Evolutionary conservation across 2,113 vertebrate species (phyloP).

Genomic region (Myrmecophaga tridactyla): DNA sequence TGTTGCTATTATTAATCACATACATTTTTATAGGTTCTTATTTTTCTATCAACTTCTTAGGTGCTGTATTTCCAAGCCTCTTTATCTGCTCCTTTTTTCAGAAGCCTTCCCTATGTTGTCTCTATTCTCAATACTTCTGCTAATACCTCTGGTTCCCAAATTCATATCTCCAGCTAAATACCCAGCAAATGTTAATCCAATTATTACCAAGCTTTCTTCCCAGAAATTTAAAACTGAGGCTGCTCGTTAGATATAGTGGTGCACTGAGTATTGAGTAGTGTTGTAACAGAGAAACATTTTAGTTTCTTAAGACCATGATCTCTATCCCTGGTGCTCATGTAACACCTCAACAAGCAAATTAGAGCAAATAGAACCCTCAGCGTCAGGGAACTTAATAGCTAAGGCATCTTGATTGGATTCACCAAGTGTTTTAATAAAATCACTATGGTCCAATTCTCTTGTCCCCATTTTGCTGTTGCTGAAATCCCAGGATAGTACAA

Average conservation of each 20-base stretch:
- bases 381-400: conserved; percentile 28
- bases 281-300: not conserved
- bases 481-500: conserved; percentile 48
- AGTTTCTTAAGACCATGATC: conserved; percentile 3
- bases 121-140: not conserved
- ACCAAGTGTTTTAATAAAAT: conserved; percentile 67
- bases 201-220: not conserved
- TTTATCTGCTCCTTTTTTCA: not conserved
- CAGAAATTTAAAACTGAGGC: not conserved
- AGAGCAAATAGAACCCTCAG: conserved; percentile 45
- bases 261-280: not conserved
- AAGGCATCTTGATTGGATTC: conserved; percentile 46
- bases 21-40: not conserved
- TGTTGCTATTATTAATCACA: not conserved
- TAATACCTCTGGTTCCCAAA: not conserved
- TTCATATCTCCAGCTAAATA: not conserved
- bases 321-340: not conserved
- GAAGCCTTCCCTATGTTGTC: not conserved
- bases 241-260: not conserved
- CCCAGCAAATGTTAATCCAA: not conserved
- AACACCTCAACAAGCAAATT: conserved; percentile 45
- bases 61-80: not conserved
- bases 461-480: conserved; percentile 60
- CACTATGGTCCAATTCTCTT: conserved; percentile 65
- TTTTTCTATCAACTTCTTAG: not conserved